Evolutionary conservation across 1,140 invertebrate genomes (phyloP), one percentile per base, ranked within the genome.

Genomic region (Oryctes rhinoceros): DNA sequence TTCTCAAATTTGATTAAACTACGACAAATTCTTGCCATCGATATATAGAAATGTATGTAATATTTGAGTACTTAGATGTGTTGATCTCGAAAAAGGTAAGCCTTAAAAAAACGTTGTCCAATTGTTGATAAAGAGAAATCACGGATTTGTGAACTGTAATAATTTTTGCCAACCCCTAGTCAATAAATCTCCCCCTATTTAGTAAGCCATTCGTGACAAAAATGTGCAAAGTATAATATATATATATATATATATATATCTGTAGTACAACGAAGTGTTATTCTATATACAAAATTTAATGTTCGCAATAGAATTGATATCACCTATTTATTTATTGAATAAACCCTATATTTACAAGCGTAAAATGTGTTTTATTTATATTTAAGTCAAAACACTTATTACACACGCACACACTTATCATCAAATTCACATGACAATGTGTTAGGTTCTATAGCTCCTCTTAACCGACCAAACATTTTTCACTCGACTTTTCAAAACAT

Each of bases 161-260:
- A 53, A 53, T 53, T 18, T 53, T 53, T 53, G 49, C 49, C 49
- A 53, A 53, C 49, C 49, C 49, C 49, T 53, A 53, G 49, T 53
- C 49, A 53, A 53, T 53, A 53, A 53, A 53, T 15, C 1, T 15
- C 11, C 49, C 49, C 49, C 49, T 53, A 18, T 53, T 53, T 15
- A 18, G 49, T 15, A 15, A 13, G 11, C 49, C n/a, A 18, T 18
- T 18, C 49, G 49, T 53, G 11, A 18, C 49, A 53, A 18, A 53
- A 13, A 44, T 44, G 39, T 44, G 39, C 39, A 44, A 44, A 44
- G 9, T 44, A 44, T 44, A 44, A 30, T 44, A 44, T 44, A 44
- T 53, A 53, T 15, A 15, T 53, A 0, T 53, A 11, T n/a, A 11
- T 15, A 53, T 6, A 53, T 15, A 15, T 53, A 0, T 53, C 13